Conservation (phyloP, 2,888 invertebrate species). For the Masnerella sp. region DNA sequence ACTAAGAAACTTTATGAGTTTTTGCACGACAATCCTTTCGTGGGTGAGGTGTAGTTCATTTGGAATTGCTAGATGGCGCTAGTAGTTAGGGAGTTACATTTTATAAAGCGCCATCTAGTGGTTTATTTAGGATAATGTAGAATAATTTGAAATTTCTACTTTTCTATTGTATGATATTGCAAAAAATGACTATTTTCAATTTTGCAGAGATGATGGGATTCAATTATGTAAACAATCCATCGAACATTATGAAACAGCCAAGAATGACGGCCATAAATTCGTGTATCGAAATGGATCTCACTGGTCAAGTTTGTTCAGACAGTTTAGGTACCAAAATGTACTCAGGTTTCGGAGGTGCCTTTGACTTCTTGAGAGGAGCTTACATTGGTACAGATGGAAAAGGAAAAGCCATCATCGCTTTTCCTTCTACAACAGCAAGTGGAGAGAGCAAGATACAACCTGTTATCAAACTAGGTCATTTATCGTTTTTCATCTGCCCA, state of each 20-base stretch:
- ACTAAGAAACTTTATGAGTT: slow-evolving; percentile 81
- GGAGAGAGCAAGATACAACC: slow-evolving; percentile 92
- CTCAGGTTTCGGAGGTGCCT: slow-evolving; percentile 85
- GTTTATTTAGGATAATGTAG: too few relatives aligned
- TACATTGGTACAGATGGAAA: slow-evolving; percentile 89
- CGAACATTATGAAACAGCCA: slow-evolving; percentile 89
- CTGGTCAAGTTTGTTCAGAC: slow-evolving; percentile 95
- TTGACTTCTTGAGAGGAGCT: slow-evolving; percentile 95
- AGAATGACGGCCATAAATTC: slow-evolving; percentile 98
- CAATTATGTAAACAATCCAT: slow-evolving; percentile 81
- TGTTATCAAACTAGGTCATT: slow-evolving; percentile 85
- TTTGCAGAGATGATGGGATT: slow-evolving; percentile 79
- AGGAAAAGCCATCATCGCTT: slow-evolving; percentile 95
- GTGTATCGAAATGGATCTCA: slow-evolving; percentile 83
- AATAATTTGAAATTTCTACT: too few relatives aligned
- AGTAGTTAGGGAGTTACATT: not conserved
- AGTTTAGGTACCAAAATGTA: slow-evolving; percentile 90
- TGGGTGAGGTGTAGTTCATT: slow-evolving; percentile 75
- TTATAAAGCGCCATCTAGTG: too few relatives aligned
- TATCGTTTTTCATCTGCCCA: too few relatives aligned
- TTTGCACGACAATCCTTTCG: slow-evolving; percentile 82
- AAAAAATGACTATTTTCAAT: not conserved
- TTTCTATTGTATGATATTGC: not conserved
- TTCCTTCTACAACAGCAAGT: slow-evolving; percentile 88
- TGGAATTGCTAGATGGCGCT: not conserved